Conservation (phyloP, 1,140 invertebrate genomes). For the Physella acuta region DNA sequence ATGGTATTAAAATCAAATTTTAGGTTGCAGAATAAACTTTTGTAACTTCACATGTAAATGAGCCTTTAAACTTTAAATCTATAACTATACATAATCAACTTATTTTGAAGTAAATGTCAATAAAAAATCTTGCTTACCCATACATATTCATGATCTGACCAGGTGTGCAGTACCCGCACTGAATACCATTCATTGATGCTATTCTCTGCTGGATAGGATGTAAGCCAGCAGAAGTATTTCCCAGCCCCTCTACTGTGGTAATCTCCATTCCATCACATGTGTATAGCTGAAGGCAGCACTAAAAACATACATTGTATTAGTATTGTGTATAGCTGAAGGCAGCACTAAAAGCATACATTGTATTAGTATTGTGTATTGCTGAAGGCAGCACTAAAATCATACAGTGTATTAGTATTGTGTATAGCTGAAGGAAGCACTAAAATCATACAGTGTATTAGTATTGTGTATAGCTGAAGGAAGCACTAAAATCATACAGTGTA, state of each 20-base stretch:
- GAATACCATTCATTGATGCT: slow-evolving; percentile 46
- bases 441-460: too few species aligned
- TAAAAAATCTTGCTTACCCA: slow-evolving; percentile 41
- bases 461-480: too few species aligned
- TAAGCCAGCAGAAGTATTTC: slow-evolving; percentile 63
- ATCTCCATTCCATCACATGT: slow-evolving; percentile 75
- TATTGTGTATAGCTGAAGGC: slow-evolving; percentile 70
- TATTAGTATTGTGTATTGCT: slow-evolving; percentile 69
- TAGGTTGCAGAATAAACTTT: too few species aligned
- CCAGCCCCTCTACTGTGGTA: slow-evolving; percentile 77
- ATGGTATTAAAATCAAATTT: too few species aligned
- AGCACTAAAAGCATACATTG: slow-evolving; percentile 63
- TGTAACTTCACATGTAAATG: too few species aligned
- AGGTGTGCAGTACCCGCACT: slow-evolving; percentile 65
- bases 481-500: too few species aligned
- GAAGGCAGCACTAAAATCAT: slow-evolving; percentile 65
- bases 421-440: slow-evolving; percentile 70
- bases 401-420: too few species aligned
- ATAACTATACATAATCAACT: too few species aligned
- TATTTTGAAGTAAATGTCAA: too few species aligned
- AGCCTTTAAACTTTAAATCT: too few species aligned
- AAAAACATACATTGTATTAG: too few species aligned
- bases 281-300: slow-evolving; percentile 72
- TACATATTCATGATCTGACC: slow-evolving; percentile 54
- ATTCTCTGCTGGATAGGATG: slow-evolving; percentile 42